Conservation (phyloP, 2,113 vertebrate species). For the Odontophorus gujanensis region DNA sequence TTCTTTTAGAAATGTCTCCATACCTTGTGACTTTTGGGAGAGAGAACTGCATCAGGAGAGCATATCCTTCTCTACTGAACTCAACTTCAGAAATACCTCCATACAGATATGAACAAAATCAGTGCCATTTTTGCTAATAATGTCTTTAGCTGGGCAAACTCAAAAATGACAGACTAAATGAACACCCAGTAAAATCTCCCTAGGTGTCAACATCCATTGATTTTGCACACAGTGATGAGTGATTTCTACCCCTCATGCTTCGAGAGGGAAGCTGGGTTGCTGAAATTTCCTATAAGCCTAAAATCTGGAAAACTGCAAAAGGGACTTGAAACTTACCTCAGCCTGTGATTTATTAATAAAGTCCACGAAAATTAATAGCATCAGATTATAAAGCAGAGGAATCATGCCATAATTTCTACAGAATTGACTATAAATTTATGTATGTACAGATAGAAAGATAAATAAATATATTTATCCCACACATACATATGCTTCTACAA, state of each 20-base stretch:
- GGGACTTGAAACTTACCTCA: neutral
- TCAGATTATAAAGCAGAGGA: neutral
- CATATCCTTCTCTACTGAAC: neutral
- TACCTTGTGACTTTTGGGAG: accelerated
- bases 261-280: neutral
- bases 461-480: neutral
- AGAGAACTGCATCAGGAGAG: neutral
- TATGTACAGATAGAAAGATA: neutral
- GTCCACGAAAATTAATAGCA: neutral
- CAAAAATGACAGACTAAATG: neutral
- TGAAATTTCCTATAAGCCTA: neutral
- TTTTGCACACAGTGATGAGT: accelerated
- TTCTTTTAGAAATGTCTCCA: neutral
- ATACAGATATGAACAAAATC: neutral
- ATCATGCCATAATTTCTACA: neutral
- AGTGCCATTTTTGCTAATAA: neutral
- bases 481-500: neutral
- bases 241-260: neutral
- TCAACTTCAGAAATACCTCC: neutral
- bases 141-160: neutral
- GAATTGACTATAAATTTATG: neutral
- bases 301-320: neutral
- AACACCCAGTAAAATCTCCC: neutral
- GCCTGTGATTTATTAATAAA: neutral
- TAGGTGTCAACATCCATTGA: neutral